phyloP scores from a whole-genome alignment of 2,113 vertebrate genomes.

The Mirounga angustirostris region DNA sequence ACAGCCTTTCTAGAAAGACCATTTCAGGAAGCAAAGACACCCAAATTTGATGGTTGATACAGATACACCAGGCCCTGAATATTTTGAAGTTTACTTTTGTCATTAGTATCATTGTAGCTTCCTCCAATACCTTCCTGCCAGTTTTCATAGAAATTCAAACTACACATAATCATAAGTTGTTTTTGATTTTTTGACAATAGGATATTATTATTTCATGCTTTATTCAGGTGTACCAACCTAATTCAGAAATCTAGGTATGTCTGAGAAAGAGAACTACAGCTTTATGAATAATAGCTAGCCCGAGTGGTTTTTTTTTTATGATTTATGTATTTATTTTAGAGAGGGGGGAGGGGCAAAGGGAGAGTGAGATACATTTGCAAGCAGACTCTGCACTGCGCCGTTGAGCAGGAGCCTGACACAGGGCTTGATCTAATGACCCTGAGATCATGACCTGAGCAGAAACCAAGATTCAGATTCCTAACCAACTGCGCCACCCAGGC shows the following conservation, averaged over 20 bases:
- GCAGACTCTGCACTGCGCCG: neutral
- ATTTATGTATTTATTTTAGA: neutral
- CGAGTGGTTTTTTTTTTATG: neutral
- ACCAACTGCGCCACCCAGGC: neutral
- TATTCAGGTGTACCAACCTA: neutral
- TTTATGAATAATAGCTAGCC: neutral
- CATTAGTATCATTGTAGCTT: neutral
- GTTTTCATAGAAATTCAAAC: conserved; percentile 4
- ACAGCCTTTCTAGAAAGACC: neutral
- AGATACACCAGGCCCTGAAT: neutral
- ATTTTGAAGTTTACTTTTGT: conserved; percentile 21
- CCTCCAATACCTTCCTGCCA: neutral
- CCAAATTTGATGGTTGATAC: neutral
- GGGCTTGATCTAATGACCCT: neutral
- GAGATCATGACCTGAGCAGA: neutral
- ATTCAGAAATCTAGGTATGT: conserved; percentile 17
- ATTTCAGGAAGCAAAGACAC: conserved; percentile 16
- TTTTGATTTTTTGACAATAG: conserved; percentile 1
- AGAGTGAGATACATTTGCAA: neutral
- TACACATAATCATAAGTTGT: neutral
- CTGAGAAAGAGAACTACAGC: conserved; percentile 3
- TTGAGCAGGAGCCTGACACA: neutral
- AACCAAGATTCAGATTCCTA: neutral
- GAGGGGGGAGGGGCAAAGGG: neutral
- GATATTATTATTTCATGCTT: neutral